Evolutionary conservation across 1,140 invertebrate species (phyloP).

Genomic region (Phortica variegata): DNA sequence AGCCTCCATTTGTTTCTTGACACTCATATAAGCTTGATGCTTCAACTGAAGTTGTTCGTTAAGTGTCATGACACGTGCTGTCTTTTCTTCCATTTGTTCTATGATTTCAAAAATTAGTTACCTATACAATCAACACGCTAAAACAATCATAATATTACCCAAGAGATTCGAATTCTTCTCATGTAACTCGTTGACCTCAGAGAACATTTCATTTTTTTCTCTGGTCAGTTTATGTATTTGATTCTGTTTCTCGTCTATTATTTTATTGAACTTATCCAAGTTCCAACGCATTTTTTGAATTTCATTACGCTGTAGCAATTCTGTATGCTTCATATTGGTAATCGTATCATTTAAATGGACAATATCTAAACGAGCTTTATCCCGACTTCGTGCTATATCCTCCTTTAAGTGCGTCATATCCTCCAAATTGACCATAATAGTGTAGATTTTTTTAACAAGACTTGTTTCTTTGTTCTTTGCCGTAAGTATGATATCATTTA

Average conservation of each 20-base stretch:
- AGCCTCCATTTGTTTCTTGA: slow-evolving; percentile 66
- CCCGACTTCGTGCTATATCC: neutral
- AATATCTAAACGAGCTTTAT: slow-evolving; percentile 18
- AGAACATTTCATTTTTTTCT: slow-evolving; percentile 14
- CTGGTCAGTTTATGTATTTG: slow-evolving; percentile 8
- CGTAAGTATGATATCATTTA: neutral
- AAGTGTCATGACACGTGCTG: slow-evolving; percentile 59
- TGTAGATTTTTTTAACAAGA: neutral
- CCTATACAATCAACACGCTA: neutral
- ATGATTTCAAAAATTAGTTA: neutral
- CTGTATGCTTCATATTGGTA: slow-evolving; percentile 12
- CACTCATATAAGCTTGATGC: slow-evolving; percentile 62
- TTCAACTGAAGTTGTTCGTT: slow-evolving; percentile 63
- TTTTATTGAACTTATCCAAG: neutral
- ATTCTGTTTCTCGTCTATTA: slow-evolving; percentile 10
- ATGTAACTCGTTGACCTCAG: slow-evolving; percentile 13
- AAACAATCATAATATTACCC: slow-evolving; percentile 20
- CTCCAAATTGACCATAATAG: neutral
- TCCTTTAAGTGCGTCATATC: slow-evolving; percentile 15
- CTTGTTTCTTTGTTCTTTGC: neutral
- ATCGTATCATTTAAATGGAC: slow-evolving; percentile 7
- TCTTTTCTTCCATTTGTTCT: slow-evolving; percentile 7
- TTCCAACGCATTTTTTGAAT: slow-evolving; percentile 7
- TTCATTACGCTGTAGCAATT: slow-evolving; percentile 1
- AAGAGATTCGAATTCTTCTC: slow-evolving; percentile 25